phyloP scores from a whole-genome alignment of 2,113 vertebrate species.

The Indicator maculatus region DNA sequence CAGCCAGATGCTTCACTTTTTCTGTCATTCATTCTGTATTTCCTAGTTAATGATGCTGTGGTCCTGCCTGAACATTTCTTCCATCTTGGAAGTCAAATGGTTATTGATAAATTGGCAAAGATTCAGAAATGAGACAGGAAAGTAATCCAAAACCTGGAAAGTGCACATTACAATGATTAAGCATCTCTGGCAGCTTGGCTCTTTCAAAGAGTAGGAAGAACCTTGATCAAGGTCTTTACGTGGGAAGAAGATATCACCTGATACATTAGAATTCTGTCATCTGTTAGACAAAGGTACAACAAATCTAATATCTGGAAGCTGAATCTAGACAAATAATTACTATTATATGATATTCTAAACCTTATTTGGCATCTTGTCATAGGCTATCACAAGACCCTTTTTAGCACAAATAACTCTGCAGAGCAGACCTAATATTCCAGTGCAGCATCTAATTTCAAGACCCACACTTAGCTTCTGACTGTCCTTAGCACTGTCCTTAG shows the following conservation, averaged over 20 bases:
- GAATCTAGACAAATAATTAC: background rate
- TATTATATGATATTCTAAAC: background rate
- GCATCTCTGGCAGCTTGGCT: background rate
- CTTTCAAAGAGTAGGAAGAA: background rate
- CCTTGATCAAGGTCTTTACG: background rate
- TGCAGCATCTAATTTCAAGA: background rate
- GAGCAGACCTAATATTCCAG: background rate
- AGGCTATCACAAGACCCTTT: background rate
- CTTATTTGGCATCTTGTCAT: background rate
- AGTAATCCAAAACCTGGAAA: constrained; percentile 5
- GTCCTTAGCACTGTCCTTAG: background rate
- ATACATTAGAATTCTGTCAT: background rate
- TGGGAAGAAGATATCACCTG: background rate
- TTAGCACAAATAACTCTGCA: background rate
- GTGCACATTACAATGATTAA: background rate
- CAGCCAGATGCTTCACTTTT: background rate
- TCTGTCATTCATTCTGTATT: background rate
- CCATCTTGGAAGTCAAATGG: background rate
- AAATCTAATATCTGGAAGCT: background rate
- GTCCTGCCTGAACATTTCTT: background rate
- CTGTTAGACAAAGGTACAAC: background rate
- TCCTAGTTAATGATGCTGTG: background rate
- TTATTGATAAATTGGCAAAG: background rate
- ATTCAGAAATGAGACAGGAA: background rate
- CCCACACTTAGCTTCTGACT: background rate